Conservation (phyloP, 2,113 vertebrate genomes). For the Prinia subflava region DNA sequence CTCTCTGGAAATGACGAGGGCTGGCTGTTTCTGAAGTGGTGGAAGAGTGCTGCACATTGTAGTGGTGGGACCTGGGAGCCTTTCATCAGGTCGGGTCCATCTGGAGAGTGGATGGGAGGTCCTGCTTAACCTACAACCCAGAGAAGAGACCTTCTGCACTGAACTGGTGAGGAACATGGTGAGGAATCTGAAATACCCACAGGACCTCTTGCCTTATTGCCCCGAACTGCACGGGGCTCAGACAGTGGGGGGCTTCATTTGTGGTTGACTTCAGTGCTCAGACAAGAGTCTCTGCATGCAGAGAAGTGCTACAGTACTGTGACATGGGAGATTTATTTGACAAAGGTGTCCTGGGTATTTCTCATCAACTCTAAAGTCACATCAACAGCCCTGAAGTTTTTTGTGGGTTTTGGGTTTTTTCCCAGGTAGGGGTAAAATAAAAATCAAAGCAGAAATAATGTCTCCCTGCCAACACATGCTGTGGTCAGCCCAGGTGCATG, state of each 20-base stretch:
- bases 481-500: not conserved
- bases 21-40: not conserved
- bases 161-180: not conserved
- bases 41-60: fast-evolving
- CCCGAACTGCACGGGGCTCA: not conserved
- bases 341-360: not conserved
- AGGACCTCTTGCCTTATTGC: not conserved
- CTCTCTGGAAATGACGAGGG: fast-evolving
- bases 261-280: not conserved
- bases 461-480: not conserved
- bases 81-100: fast-evolving
- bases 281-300: not conserved
- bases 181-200: not conserved
- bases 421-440: no score
- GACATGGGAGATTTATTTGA: not conserved
- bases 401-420: fast-evolving
- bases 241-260: not conserved
- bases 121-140: not conserved
- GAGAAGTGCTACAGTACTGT: not conserved
- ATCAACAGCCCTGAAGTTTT: not conserved
- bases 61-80: not conserved
- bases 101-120: not conserved
- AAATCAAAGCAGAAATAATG: not conserved
- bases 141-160: not conserved
- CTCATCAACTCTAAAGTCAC: not conserved